Evolutionary conservation across 2,113 vertebrate species (phyloP).

Genomic region (Spea bombifrons): DNA sequence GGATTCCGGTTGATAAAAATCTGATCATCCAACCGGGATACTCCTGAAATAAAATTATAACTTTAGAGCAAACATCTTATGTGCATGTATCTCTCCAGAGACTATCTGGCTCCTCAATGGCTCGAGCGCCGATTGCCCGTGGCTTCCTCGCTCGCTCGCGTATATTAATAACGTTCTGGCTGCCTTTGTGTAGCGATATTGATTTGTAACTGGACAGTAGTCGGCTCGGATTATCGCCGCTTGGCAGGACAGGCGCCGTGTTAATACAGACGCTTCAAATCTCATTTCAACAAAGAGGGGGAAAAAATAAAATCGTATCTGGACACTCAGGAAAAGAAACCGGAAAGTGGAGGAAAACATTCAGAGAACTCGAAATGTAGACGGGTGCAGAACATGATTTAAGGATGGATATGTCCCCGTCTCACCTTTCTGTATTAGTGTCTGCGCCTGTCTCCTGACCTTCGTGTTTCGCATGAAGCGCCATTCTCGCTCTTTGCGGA

Average conservation of each 20-base stretch:
- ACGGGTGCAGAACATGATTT: too few species aligned
- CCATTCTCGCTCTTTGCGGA: constrained; percentile 93
- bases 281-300: constrained; percentile 11
- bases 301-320: background rate
- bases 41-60: constrained; percentile 65
- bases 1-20: constrained; percentile 98
- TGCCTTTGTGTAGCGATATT: constrained; percentile 2
- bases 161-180: constrained; percentile 3
- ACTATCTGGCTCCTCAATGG: background rate
- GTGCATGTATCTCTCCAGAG: background rate
- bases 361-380: background rate
- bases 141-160: constrained; percentile 3
- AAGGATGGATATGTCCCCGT: too few species aligned
- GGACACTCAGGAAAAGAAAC: background rate
- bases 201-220: constrained; percentile 19
- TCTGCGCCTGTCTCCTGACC: constrained; percentile 82
- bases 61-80: too few species aligned
- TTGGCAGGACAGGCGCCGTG: constrained; percentile 1
- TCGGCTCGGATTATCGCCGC: constrained; percentile 33
- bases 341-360: too few species aligned
- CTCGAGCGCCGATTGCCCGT: background rate
- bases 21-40: constrained; percentile 91
- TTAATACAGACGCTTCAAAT: constrained; percentile 31
- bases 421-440: constrained; percentile 85
- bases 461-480: constrained; percentile 86